Evolutionary conservation across 2,888 invertebrate genomes (phyloP).

Genomic region (Notocelia uddmanniana): DNA sequence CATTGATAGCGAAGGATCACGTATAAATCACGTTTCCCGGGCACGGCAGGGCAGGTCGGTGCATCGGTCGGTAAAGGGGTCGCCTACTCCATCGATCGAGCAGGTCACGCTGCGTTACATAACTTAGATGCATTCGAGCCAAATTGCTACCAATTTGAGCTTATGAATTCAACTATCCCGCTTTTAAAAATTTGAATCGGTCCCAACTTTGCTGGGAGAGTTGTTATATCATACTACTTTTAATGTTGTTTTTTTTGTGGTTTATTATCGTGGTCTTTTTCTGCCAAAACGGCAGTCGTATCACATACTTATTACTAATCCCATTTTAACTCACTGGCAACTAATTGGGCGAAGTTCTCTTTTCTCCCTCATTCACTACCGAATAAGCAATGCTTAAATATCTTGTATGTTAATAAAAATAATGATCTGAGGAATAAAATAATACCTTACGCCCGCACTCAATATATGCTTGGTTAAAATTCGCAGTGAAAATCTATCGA

Average conservation of each 20-base stretch:
- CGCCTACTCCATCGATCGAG: slow-evolving; percentile 73
- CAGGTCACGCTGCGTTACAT: slow-evolving; percentile 61
- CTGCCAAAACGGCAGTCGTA: neutral
- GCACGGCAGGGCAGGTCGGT: slow-evolving; percentile 76
- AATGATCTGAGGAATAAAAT: neutral
- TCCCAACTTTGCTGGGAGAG: slow-evolving; percentile 51
- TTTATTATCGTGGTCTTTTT: neutral
- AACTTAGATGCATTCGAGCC: slow-evolving; percentile 62
- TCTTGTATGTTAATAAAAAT: no score
- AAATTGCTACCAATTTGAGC: slow-evolving; percentile 65
- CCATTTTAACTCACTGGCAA: neutral
- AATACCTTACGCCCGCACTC: neutral
- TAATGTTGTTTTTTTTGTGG: slow-evolving; percentile 14
- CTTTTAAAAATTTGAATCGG: slow-evolving; percentile 55
- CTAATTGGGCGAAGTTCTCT: no score
- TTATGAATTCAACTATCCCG: slow-evolving; percentile 53
- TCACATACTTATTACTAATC: neutral
- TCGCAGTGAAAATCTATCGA: slow-evolving; percentile 6
- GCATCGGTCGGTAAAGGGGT: slow-evolving; percentile 83
- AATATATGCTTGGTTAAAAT: slow-evolving; percentile 9
- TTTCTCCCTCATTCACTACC: neutral
- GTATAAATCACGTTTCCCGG: slow-evolving; percentile 63
- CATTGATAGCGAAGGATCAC: slow-evolving; percentile 9
- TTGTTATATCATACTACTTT: slow-evolving; percentile 5
- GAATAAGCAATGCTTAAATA: neutral